These are phyloP conservation scores for Ornithoptera alexandrae DNA, from an alignment of 2,888 invertebrate species.

Conservation along the genomic window DNA sequence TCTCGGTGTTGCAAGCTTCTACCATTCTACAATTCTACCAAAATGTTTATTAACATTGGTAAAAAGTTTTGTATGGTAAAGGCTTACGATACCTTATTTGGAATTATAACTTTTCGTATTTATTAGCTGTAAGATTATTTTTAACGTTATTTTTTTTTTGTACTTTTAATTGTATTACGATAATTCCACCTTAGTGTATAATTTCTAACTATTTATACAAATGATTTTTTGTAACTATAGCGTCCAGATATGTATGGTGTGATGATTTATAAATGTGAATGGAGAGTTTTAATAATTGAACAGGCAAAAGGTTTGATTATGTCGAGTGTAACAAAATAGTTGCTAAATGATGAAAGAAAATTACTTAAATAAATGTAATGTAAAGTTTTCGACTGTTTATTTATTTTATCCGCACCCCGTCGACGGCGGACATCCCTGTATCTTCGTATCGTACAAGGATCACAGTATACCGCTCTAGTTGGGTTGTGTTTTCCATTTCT, in stretches of 20 bases:
- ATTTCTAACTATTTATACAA: conserved; percentile 35
- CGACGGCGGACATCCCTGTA: conserved; percentile 14
- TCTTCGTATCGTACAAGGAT: background rate
- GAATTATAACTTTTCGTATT: conserved; percentile 28
- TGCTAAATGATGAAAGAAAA: conserved; percentile 12
- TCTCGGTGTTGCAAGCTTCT: conserved; percentile 25
- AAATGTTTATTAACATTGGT: conserved; percentile 12
- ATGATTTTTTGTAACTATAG: conserved; percentile 38
- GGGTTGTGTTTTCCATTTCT: conserved; percentile 13
- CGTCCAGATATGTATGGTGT: conserved; percentile 39
- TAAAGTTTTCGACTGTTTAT: conserved; percentile 23
- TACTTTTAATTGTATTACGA: conserved; percentile 35
- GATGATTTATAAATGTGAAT: conserved; percentile 30
- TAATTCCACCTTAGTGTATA: conserved; percentile 30
- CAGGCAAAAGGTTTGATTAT: conserved; percentile 10
- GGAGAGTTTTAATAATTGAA: conserved; percentile 21
- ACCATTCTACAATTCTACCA: conserved; percentile 30
- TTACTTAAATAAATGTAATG: conserved; percentile 24
- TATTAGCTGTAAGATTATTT: conserved; percentile 36
- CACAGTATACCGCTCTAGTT: background rate
- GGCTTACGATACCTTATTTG: background rate
- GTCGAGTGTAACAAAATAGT: conserved; percentile 22
- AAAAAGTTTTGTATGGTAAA: conserved; percentile 11
- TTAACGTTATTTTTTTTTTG: conserved; percentile 38
- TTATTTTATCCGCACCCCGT: conserved; percentile 14